Evolutionary conservation across 2,797 vertebrate genomes (phyloP), one percentile per base, ranked within the genome.

Genomic region (Artibeus lituratus): DNA sequence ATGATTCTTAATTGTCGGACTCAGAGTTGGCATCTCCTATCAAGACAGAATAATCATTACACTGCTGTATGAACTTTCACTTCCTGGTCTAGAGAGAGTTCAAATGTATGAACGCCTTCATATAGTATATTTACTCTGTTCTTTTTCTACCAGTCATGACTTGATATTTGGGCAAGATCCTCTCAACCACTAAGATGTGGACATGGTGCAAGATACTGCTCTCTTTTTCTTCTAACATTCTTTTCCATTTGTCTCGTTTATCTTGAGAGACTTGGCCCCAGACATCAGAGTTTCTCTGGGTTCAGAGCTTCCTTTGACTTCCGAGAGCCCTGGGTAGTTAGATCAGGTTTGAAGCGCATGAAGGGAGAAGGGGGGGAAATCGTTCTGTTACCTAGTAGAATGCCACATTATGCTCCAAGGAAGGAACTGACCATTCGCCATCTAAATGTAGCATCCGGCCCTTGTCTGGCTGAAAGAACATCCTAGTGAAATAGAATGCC

Each of bases 381-480:
- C 55, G 76, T 94, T 96, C 83, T 97, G 74, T 96, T 89, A 87
- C 47, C 51, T 81, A 92, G 65, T 88, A 96, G 91, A 97, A 95
- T 92, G 78, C 81, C 65, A 53, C 94, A 96, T 94, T 96, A 95
- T 97, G 51, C 80, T 80, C 92, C n/a, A 69, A 84, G 90, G 69
- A 92, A 91, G 70, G 80, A 92, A 80, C 91, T 88, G 83, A 57
- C 72, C 82, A 92, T 42, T 94, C 65, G 35, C 47, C 22, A 0
- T 53, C 65, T 86, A 72, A 82, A 57, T 78, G 94, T 57, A 90
- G 90, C 96, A 97, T 96, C 37, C 78, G 55, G 10, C 32, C 83
- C 82, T 97, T 97, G 97, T 95, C 95, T 77, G 21, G 26, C 15
- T 37, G 94, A 97, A 97, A 97, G 96, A 96, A 92, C 95, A 95